Conservation (phyloP, 2,888 invertebrate genomes). For the Pyrrhopygopsis socrates region DNA sequence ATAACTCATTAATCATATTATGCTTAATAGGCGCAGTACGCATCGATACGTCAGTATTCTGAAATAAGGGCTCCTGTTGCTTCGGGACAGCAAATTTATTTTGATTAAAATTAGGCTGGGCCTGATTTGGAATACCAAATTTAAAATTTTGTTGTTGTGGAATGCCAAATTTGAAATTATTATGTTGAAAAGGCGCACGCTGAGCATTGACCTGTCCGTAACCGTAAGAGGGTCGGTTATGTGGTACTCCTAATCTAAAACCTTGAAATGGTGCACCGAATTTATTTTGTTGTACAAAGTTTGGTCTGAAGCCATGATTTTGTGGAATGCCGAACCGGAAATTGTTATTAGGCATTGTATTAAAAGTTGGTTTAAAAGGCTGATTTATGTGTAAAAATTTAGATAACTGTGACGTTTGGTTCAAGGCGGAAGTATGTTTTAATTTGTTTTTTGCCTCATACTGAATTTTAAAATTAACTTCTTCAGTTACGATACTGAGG, state of each 20-base stretch:
- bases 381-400: not conserved
- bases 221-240: not conserved
- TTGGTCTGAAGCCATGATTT: not conserved
- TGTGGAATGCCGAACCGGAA: not conserved
- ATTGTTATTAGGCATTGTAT: not conserved
- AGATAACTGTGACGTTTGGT: too few relatives aligned
- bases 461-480: constrained; percentile 5
- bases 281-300: not conserved
- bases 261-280: not conserved
- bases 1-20: not conserved
- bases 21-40: not conserved
- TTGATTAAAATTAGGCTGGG: not conserved
- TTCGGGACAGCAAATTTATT: not conserved
- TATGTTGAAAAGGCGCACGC: not conserved
- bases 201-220: not conserved
- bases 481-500: constrained; percentile 11
- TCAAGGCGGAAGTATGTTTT: too few relatives aligned
- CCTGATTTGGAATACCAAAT: not conserved
- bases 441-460: not conserved
- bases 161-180: not conserved
- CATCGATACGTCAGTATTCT: not conserved
- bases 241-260: not conserved
- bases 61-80: not conserved
- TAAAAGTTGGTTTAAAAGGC: not conserved
- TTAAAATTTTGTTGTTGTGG: not conserved